Evolutionary conservation across 2,888 invertebrate genomes (phyloP), one percentile per base, ranked within the genome.

Genomic region (Synergus laeviventris): DNA sequence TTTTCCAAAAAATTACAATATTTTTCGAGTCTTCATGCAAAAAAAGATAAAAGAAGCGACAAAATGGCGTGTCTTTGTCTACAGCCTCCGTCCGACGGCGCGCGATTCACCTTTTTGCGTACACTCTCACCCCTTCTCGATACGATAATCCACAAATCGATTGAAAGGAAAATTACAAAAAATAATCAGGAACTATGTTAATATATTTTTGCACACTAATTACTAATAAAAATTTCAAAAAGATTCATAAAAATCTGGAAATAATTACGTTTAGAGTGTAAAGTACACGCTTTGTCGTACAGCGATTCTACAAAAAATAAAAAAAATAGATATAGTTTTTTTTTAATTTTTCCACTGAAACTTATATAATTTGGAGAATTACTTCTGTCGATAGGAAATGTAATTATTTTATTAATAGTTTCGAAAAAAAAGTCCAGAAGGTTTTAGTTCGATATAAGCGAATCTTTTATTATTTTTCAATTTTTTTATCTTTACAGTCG

Each of bases 81-180:
- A 83, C 81, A 81, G 82, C 82, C 76, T 76, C 75, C 77, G 62
- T 78, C 83, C 83, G 81, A 83, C 83, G 83, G 82, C 78, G 74
- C 76, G 56, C 78, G 61, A 31, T 79, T 42, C 70, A 54, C 45
- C 62, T 74, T 24, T 59, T 24, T 56, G 39, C 18, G 18, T 9
- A 18, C 18, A 9, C 18, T 18, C 49, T 18, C n/a, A 1, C 3
- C 9, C 3, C 9, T 54, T 54, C n/a, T 18, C 9, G 54, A 54
- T 54, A 18, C 11, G 11, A 54, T 54, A 54, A 9, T 54, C 2
- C 54, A 54, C 54, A 18, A 54, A 18, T 9, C 11, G 2, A 11
- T 18, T 18, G 0, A 11, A 49, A 49, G n/a, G n/a, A 49, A 54
- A 54, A 54, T 54, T 54, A 3, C 18, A 18, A 54, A 54, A 54